Conservation (phyloP, 2,113 vertebrate species). For the Heliornis fulica region DNA sequence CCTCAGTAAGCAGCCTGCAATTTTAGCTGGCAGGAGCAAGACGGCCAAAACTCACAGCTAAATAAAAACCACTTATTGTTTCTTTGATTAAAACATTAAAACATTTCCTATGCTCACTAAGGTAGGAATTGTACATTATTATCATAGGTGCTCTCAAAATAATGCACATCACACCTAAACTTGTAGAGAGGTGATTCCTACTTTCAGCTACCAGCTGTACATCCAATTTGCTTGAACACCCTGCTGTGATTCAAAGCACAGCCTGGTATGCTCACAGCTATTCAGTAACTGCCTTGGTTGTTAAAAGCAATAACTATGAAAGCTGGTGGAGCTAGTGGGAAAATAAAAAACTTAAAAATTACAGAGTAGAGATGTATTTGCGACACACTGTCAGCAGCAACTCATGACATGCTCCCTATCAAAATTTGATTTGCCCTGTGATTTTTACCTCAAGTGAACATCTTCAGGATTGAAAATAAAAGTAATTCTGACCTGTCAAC, state of each 20-base stretch:
- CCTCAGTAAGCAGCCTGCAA: neutral
- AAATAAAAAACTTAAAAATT: conserved; percentile 13
- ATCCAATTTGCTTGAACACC: neutral
- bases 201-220: neutral
- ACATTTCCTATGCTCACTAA: neutral
- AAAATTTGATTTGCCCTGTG: neutral
- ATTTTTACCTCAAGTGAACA: neutral
- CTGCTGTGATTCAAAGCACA: neutral
- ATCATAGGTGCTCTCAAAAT: neutral
- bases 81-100: neutral
- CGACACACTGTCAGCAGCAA: neutral
- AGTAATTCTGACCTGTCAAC: neutral
- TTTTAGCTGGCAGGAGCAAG: neutral
- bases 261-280: neutral
- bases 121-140: neutral
- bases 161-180: neutral
- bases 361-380: neutral
- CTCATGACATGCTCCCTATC: neutral
- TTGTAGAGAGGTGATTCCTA: neutral
- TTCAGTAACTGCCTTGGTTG: neutral
- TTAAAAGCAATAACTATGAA: neutral
- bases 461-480: neutral
- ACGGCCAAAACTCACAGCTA: neutral
- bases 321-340: neutral
- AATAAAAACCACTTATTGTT: neutral